Evolutionary conservation across 1,140 invertebrate species (phyloP).

Genomic region (Ceratoteleas bidentatus): DNA sequence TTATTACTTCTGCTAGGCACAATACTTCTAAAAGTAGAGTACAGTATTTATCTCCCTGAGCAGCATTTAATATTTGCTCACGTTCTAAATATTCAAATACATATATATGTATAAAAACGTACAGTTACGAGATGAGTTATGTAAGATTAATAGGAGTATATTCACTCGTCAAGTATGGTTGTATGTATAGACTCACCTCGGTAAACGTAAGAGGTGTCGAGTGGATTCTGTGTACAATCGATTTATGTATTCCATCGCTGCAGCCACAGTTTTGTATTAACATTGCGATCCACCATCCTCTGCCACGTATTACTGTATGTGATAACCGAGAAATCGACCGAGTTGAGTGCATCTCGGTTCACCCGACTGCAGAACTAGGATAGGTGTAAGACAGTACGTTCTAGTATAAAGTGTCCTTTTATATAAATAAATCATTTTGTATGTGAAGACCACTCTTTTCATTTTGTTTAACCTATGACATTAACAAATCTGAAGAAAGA

Average conservation of each 20-base stretch:
- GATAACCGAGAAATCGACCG: conserved; percentile 75
- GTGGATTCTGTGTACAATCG: conserved; percentile 54
- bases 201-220: conserved; percentile 58
- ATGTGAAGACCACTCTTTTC: conserved; percentile 65
- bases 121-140: conserved; percentile 46
- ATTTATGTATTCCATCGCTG: conserved; percentile 42
- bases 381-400: conserved; percentile 77
- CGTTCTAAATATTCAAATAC: conserved; percentile 60
- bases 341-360: conserved; percentile 67
- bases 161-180: conserved; percentile 61
- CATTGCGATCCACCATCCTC: conserved; percentile 66
- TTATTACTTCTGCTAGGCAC: conserved; percentile 56
- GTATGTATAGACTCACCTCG: conserved; percentile 67
- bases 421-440: conserved; percentile 80
- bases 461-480: background rate
- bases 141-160: conserved; percentile 60
- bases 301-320: conserved; percentile 75
- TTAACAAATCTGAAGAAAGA: too few relatives aligned
- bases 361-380: conserved; percentile 73
- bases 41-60: conserved; percentile 66
- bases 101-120: conserved; percentile 60
- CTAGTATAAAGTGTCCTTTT: conserved; percentile 81
- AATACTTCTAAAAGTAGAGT: conserved; percentile 60
- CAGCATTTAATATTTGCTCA: conserved; percentile 65
- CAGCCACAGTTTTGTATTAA: conserved; percentile 44